Percentiles rank a stretch among this genome's conserved stretches.
phyloP scores from a whole-genome alignment of 2,797 vertebrate species.

The Nyctalus aviator region DNA sequence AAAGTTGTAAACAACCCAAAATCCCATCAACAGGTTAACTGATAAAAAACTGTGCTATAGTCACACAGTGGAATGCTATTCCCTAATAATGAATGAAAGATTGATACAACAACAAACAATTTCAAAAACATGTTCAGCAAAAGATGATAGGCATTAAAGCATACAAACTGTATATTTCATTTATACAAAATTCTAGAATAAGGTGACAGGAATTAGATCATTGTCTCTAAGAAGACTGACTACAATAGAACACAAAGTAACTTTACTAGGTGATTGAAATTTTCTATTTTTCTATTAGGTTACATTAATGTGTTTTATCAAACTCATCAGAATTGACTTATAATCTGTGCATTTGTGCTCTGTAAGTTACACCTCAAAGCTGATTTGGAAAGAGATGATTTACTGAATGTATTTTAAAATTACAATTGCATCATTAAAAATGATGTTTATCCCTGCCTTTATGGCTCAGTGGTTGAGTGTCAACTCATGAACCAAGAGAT shows the following conservation, averaged over 20 bases:
- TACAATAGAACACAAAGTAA: background rate
- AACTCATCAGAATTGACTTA: constrained; percentile 29
- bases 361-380: background rate
- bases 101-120: background rate
- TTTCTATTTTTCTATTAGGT: constrained; percentile 23
- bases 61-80: background rate
- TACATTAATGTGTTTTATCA: constrained; percentile 23
- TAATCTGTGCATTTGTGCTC: background rate
- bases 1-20: constrained; percentile 21
- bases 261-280: background rate
- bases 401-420: constrained; percentile 1
- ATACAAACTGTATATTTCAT: background rate
- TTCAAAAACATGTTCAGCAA: constrained; percentile 27
- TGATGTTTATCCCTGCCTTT: background rate
- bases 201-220: background rate
- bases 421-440: background rate
- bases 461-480: background rate
- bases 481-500: background rate
- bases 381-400: background rate
- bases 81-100: background rate
- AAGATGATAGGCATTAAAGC: background rate
- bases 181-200: constrained; percentile 14
- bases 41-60: background rate
- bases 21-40: constrained; percentile 36
- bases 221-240: background rate